phyloP scores from a whole-genome alignment of 2,113 vertebrate species.

The Oryzias javanicus region DNA sequence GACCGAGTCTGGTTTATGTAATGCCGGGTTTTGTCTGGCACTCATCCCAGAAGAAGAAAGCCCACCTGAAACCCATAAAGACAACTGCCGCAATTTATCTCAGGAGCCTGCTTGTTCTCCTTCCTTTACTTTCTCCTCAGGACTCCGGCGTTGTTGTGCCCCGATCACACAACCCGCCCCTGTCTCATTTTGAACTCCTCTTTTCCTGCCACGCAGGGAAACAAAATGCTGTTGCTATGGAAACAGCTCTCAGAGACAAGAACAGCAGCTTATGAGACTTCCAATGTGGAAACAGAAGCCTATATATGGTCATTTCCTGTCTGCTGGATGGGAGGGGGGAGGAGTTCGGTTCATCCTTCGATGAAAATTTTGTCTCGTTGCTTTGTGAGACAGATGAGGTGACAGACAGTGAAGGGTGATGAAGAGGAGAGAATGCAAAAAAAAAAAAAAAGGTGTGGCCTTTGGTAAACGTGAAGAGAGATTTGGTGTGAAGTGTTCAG shows the following conservation, averaged over 20 bases:
- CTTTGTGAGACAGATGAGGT: slow-evolving; percentile 42
- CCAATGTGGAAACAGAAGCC: slow-evolving; percentile 61
- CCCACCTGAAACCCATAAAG: slow-evolving; percentile 36
- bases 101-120: slow-evolving; percentile 11
- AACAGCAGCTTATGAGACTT: slow-evolving; percentile 66
- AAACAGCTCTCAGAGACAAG: slow-evolving; percentile 69
- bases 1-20: slow-evolving; percentile 50
- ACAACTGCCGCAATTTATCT: slow-evolving; percentile 18
- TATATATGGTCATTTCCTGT: slow-evolving; percentile 78
- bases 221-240: slow-evolving; percentile 81
- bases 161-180: slow-evolving; percentile 41
- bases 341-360: slow-evolving; percentile 37
- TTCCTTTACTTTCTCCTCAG: slow-evolving; percentile 27
- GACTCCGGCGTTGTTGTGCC: slow-evolving; percentile 20
- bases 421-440: not conserved
- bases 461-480: not conserved
- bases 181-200: slow-evolving; percentile 37
- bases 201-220: slow-evolving; percentile 65
- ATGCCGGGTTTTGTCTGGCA: slow-evolving; percentile 37
- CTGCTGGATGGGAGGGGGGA: slow-evolving; percentile 43
- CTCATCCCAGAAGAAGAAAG: slow-evolving; percentile 41
- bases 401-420: slow-evolving; percentile 33
- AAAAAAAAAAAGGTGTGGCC: slow-evolving; percentile 12
- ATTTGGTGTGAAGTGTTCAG: slow-evolving; percentile 4
- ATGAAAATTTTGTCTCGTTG: slow-evolving; percentile 48